A percentile compares a stretch with the other conserved stretches of the same genome.
Conservation (phyloP, 1,140 invertebrate genomes). For the Nilaparvata lugens region DNA sequence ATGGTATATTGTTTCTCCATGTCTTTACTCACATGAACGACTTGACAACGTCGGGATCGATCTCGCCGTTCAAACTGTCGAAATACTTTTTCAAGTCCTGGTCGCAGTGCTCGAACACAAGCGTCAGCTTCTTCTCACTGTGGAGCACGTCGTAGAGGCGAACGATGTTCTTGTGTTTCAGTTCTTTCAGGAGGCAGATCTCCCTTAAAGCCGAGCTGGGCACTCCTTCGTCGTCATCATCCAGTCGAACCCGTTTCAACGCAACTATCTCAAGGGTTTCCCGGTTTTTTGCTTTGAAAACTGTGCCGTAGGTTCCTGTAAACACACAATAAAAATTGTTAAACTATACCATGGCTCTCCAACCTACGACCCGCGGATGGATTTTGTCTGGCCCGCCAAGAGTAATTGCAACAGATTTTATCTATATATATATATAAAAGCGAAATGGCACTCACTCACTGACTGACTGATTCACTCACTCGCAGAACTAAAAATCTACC, state of each 20-base stretch:
- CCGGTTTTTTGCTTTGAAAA: conserved; percentile 97
- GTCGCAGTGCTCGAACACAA: conserved; percentile 99
- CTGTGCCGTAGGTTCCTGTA: conserved; percentile 93
- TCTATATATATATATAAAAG: too few species aligned
- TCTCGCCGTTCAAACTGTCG: conserved; percentile 97
- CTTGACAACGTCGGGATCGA: conserved; percentile 91
- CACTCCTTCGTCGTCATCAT: conserved; percentile 99
- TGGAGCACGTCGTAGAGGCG: conserved; percentile 95
- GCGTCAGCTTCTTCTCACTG: conserved; percentile 94
- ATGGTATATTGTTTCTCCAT: too few species aligned
- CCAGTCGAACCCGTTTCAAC: conserved; percentile 92
- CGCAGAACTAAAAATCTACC: too few species aligned
- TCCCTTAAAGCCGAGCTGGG: conserved; percentile 94
- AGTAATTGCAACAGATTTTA: neutral
- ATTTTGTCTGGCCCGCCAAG: too few species aligned
- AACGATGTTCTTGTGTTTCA: conserved; percentile 99
- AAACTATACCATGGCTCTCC: too few species aligned
- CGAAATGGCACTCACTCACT: too few species aligned
- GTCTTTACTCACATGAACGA: conserved; percentile 71
- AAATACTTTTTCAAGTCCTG: conserved; percentile 99
- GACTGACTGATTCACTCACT: too few species aligned
- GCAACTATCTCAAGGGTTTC: conserved; percentile 97
- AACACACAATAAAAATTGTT: conserved; percentile 19
- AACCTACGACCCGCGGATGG: too few species aligned
- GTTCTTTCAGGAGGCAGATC: conserved; percentile 94